Base-by-base conservation (phyloP, 2,888 invertebrate species). In the Poecilus cupreus region DNA sequence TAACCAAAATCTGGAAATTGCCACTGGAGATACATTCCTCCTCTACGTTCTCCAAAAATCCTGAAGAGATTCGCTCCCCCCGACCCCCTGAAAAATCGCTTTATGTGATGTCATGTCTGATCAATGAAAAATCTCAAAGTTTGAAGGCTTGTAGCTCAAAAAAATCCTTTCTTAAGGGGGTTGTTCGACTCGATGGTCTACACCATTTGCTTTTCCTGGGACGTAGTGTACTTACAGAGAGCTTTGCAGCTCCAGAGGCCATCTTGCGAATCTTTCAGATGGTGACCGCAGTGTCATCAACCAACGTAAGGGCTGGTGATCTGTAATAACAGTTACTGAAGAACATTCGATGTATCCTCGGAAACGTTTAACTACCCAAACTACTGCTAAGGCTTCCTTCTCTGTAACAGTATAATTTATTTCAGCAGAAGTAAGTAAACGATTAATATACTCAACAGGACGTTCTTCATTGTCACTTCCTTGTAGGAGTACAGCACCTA, bases 271-370 rank as follows among this genome's bases (percentile, higher is more conserved):
- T 26, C 89, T 81, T 46, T 10, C 46, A 4, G 46, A 46, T 46
- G 13, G 13, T 10, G 88, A 85, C 80, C 88, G 88, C 2, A 88
- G 22, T 0, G 84, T 84, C 81, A 87, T 82, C 5, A 90, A 82
- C 87, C 88, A 90, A 85, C 88, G 88, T 37, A 90, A 83, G 0
- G 89, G 87, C 79, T 88, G 86, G 70, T 89, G 89, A 77, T 90
- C 90, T 0, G 88, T 89, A 46, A 46, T 51, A 11, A 75, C 18
- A 4, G 24, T 54, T 22, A 54, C 76, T 1, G 76, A 51, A 1
- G 20, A 54, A 37, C 51, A 75, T 51, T 75, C 2, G 2, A 88
- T 46, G 77, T 84, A 88, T 3, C 83, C 84, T 13, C 85, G 72
- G 79, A 86, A 87, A 37, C 86, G 85, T 37, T 83, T 72, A 0